Evolutionary conservation across 2,797 vertebrate genomes (phyloP).

Genomic region (Typhlichthys eigenmanni): DNA sequence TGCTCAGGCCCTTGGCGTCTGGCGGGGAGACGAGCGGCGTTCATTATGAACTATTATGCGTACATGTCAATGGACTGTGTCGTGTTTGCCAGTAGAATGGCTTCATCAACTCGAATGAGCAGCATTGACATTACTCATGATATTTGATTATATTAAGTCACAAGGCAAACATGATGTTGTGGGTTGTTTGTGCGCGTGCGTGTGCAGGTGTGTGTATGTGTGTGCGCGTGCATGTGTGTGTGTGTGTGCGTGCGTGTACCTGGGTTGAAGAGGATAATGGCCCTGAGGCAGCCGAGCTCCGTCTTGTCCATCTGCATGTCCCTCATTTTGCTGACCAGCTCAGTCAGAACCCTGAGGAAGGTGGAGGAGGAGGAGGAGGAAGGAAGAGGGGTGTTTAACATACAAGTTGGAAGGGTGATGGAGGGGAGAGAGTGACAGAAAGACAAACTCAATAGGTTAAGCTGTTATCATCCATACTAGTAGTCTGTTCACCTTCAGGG

Average conservation of each 20-base stretch:
- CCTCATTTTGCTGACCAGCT: slow-evolving; percentile 95
- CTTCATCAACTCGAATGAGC: too few relatives aligned
- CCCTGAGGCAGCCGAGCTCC: slow-evolving; percentile 86
- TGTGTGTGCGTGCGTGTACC: slow-evolving; percentile 65
- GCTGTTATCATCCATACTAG: too few relatives aligned
- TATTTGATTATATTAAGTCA: background rate
- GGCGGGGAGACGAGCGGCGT: background rate
- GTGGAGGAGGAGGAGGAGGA: background rate
- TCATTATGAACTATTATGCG: too few relatives aligned
- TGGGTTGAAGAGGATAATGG: slow-evolving; percentile 91
- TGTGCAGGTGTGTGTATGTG: background rate
- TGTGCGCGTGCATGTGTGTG: slow-evolving; percentile 59
- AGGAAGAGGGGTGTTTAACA: slow-evolving; percentile 5
- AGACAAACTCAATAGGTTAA: slow-evolving; percentile 3
- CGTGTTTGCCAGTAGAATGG: too few relatives aligned
- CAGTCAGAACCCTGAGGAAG: slow-evolving; percentile 86
- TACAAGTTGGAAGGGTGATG: slow-evolving; percentile 9
- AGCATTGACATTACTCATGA: too few relatives aligned
- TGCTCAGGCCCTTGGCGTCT: slow-evolving; percentile 94
- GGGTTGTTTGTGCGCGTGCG: background rate
- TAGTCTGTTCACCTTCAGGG: too few relatives aligned
- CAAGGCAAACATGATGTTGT: background rate
- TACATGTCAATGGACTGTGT: too few relatives aligned
- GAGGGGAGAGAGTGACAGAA: slow-evolving; percentile 26
- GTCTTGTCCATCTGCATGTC: slow-evolving; percentile 99